A percentile compares a stretch with the other conserved stretches of the same genome.
Conservation (phyloP, 2,113 vertebrate species). For the Echinops telfairi region DNA sequence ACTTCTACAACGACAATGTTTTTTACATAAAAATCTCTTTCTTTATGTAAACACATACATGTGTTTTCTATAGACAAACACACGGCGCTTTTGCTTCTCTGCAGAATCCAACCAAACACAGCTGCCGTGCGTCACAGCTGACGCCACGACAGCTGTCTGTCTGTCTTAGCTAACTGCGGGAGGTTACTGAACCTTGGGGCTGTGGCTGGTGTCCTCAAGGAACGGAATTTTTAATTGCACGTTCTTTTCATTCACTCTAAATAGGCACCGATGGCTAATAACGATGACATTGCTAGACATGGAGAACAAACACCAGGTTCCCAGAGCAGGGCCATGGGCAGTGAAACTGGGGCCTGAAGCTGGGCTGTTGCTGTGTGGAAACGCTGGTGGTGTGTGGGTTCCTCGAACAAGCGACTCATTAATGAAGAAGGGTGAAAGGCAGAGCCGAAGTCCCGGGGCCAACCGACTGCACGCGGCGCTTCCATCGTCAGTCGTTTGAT, state of each 20-base stretch:
- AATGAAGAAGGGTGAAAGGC: slow-evolving; percentile 15
- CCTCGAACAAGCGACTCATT: not conserved
- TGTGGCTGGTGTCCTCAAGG: not conserved
- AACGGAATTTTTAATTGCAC: not conserved
- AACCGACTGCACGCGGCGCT: not conserved
- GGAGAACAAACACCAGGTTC: not conserved
- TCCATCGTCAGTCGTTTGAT: not conserved
- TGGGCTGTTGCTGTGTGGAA: not conserved
- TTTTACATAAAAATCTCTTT: no score
- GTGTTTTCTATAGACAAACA: no score
- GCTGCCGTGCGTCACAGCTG: not conserved
- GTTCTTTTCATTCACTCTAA: not conserved
- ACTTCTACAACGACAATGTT: no score
- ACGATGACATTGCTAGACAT: not conserved
- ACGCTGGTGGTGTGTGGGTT: not conserved
- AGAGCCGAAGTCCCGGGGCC: not conserved
- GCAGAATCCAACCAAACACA: no score
- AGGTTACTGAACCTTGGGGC: not conserved
- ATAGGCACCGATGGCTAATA: not conserved
- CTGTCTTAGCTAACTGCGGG: not conserved
- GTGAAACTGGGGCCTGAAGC: not conserved
- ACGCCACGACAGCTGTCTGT: not conserved
- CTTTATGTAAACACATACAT: no score
- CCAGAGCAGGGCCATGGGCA: not conserved
- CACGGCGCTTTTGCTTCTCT: no score